Conservation (phyloP, 1,140 invertebrate genomes). For the Pogonomyrmex barbatus region DNA sequence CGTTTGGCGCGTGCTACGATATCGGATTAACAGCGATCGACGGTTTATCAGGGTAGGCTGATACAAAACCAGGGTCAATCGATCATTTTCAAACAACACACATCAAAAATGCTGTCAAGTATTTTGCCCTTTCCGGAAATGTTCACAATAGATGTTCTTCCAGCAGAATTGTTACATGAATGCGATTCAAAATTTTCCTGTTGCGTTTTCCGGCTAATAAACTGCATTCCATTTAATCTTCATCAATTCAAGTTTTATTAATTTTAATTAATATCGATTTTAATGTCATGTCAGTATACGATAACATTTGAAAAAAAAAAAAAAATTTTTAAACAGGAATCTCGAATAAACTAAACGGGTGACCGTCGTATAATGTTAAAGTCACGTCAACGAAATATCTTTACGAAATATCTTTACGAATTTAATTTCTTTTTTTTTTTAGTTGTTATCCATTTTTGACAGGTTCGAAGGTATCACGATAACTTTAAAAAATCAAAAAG, state of each 20-base stretch:
- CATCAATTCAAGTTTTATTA: neutral
- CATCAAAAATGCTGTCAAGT: slow-evolving; percentile 22
- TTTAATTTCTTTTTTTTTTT: slow-evolving; percentile 15
- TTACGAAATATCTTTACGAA: slow-evolving; percentile 23
- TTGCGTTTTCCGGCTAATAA: neutral
- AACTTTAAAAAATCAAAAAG: slow-evolving; percentile 33
- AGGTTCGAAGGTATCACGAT: neutral
- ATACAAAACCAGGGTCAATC: slow-evolving; percentile 34
- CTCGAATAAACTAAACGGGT: neutral
- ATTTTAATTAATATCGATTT: slow-evolving; percentile 4
- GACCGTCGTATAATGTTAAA: neutral
- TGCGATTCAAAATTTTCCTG: neutral
- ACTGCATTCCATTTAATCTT: neutral
- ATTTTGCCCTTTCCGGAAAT: slow-evolving; percentile 20
- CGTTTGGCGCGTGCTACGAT: slow-evolving; percentile 28
- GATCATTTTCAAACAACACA: slow-evolving; percentile 40
- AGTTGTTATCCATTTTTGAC: neutral
- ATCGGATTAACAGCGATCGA: slow-evolving; percentile 51
- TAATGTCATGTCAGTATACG: neutral
- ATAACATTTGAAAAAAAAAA: neutral
- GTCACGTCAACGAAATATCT: slow-evolving; percentile 23
- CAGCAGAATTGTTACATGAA: neutral
- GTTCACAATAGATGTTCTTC: neutral
- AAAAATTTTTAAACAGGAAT: neutral
- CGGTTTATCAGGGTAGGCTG: slow-evolving; percentile 37